These are phyloP conservation scores for Pseudococcus jackbeardsleyi DNA, from an alignment of 2,888 invertebrate species.

Conservation along the genomic window DNA sequence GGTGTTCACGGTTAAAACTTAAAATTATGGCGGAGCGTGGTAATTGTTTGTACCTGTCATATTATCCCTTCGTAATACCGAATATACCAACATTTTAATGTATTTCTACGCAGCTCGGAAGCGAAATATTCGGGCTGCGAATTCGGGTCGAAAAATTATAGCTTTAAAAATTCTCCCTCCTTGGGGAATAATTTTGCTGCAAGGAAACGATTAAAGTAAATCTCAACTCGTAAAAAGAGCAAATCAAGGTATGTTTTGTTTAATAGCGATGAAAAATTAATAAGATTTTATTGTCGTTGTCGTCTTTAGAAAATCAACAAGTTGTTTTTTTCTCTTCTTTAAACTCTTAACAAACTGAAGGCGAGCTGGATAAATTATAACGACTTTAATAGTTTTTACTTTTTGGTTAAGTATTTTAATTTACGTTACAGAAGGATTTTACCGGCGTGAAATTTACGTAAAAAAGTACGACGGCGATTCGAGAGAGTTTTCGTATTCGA, in stretches of 20 bases:
- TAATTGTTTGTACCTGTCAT: background rate
- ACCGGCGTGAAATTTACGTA: background rate
- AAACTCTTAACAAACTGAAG: background rate
- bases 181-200: background rate
- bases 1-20: background rate
- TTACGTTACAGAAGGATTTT: background rate
- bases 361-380: conserved; percentile 1
- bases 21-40: background rate
- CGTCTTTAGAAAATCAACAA: conserved; percentile 2
- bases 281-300: background rate
- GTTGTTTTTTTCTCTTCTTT: background rate
- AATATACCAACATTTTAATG: background rate
- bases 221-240: background rate
- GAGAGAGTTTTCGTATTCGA: background rate
- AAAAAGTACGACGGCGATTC: background rate
- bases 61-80: background rate
- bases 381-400: conserved; percentile 23
- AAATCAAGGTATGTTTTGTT: background rate
- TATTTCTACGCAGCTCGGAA: background rate
- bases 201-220: background rate
- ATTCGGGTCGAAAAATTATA: background rate
- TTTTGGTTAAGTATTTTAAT: background rate
- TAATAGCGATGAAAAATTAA: background rate
- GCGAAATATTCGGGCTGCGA: background rate
- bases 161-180: background rate